Evolutionary conservation across 92 coral and sea anemone species (phyloP), one percentile per base, ranked within the genome.

Genomic region (Phenganax stokvisi): DNA sequence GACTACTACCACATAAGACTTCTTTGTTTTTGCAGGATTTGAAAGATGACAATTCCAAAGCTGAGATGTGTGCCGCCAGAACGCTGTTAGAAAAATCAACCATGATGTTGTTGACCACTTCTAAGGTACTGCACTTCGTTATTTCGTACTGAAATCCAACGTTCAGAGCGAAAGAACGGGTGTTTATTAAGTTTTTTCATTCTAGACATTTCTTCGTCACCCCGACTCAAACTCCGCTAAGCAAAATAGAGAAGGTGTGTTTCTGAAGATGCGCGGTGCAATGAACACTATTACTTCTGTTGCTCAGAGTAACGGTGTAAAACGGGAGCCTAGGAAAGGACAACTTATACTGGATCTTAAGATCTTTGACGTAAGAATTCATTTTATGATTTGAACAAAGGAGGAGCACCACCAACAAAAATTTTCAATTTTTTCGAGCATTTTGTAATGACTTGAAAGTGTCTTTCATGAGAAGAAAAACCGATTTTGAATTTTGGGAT

Each of bases 41-140:
- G 60, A 93, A 93, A 82, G 96, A 93, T 87, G 98, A 93, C 66
- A 84, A 80, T 53, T 81, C 87, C 31, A 89, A 92, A 71, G 99
- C 99, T n/a, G 99, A 96, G 89, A 92, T 96, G 97, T 93, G 99
- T 71, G 97, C 97, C 75, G 99, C 99, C 0, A 86, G 99, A 37
- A 89, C 99, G 10, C 83, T 96, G 28, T 83, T 96, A 56, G 99
- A 96, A 81, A 96, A 96, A 82, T 96, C 99, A 1, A 96, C 99
- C 0, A 96, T 96, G 99, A 90, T 96, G 96, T 83, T 96, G 8
- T 75, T 96, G 57, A 96, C 99, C 59, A 96, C 99, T 3, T 96
- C 99, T 51, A 96, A 96, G 97, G 98, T 94, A 54, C 5, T 53
- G 8, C 31, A 71, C 1, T 9, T 71, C 6, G 1, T 57, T 71